Evolutionary conservation across 2,888 invertebrate species (phyloP), one percentile per base, ranked within the genome.

Genomic region (Cremastinae sp.): DNA sequence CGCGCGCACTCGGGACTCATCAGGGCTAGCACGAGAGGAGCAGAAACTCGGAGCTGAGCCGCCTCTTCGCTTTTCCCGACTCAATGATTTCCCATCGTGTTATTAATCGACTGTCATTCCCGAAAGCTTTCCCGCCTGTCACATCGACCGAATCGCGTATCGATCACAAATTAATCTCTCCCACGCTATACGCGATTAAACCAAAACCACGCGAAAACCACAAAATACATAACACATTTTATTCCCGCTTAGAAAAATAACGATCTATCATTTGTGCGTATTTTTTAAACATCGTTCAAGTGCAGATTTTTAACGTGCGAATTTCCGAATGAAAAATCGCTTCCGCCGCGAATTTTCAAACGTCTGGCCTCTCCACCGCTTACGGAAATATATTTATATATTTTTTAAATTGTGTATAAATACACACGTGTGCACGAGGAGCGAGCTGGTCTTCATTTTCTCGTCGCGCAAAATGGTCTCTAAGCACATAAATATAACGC

Each of bases 401-500:
- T 14, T 16, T 49, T 12, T 18, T 36, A 12, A 5, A 36, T 51
- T 43, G 34, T 61, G 34, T 61, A 51, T 53, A 20, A n/a, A 20
- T 47, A 12, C 10, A 36, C 22, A 68, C 49, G 58, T 36, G 38
- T 8, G 34, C 7, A 41, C 10, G 16, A 51, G 28, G 58, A 53
- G 51, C 53, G 54, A 54, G 12, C 56, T 12, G 64, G 71, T 71
- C 62, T 74, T 74, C 62, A 78, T 74, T 74, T 78, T 78, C 78
- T 74, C 74, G 71, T 74, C 71, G 62, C 36, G 71, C 74, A 54
- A 74, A 74, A 78, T 71, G 58, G 22, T 28, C 28, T 72, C 74
- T 66, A 74, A 68, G 71, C 78, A 78, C 74, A 74, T 74, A 78
- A 78, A 78, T 74, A 74, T 71, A 74, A 78, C 70, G 2, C 41